Evolutionary conservation across 2,113 vertebrate species (phyloP), one percentile per base, ranked within the genome.

Genomic region (Cynocephalus volans): DNA sequence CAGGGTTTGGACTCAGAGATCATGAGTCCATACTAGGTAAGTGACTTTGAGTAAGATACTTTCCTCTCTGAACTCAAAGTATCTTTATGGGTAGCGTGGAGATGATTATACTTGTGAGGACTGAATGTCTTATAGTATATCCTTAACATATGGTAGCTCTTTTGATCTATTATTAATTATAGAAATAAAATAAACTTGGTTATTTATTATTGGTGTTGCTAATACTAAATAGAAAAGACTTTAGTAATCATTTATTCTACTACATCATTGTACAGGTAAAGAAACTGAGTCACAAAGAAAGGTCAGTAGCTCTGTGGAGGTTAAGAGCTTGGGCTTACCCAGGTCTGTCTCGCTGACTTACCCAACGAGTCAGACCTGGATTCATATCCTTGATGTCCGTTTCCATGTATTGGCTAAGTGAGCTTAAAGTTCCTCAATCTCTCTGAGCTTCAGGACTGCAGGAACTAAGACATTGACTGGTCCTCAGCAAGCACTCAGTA

Each of bases 121-220:
- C 70, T 65, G 17, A 88, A 76, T 90, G 13, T 91, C 41, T 85
- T 81, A 1, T 31, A 89, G 83, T 56, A 92, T n/a, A 92, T 21
- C n/a, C 18, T 93, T 67, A 80, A 69, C 58, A 48, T 87, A 84
- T 45, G 62, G 56, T 87, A 93, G 75, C 75, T 92, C 41, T 90
- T 81, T 96, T 69, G 54, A 65, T 76, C 36, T 81, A 33, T 69
- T 89, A 70, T 73, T 92, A 90, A 54, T 85, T 86, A 86, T 64
- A 92, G 41, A 86, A 89, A 67, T 89, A 88, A 85, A 75, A 62
- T 60, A 75, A 80, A 33, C 64, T 70, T 82, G 24, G 52, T 26
- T 92, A 70, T 87, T 86, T 95, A 67, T 92, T 94, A 73, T 64
- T 82, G 24, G 50, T 79, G 31, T 88, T 95, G 18, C 67, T 81